Evolutionary conservation across 2,113 vertebrate species (phyloP).

Genomic region (Aepyceros melampus): DNA sequence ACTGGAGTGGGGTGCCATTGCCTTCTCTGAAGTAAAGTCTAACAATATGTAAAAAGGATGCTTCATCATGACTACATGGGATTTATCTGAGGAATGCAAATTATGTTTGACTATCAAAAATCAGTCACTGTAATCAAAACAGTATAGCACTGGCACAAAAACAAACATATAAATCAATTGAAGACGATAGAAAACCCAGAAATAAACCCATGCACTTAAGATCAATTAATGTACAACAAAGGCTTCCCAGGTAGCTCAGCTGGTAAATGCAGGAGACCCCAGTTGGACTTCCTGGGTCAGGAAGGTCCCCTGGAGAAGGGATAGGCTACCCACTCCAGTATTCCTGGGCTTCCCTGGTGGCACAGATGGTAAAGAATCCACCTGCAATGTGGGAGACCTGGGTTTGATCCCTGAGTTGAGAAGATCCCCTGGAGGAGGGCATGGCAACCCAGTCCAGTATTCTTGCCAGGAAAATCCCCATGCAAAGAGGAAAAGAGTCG

Average conservation of each 20-base stretch:
- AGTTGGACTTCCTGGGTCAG: neutral
- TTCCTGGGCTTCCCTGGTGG: neutral
- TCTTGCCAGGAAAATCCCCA: neutral
- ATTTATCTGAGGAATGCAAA: neutral
- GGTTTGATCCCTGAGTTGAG: neutral
- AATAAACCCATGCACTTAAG: neutral
- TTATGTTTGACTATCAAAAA: neutral
- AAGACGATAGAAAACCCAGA: neutral
- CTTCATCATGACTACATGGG: neutral
- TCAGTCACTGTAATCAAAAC: neutral
- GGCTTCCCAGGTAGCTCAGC: neutral
- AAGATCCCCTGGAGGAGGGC: neutral
- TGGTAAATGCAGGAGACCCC: neutral
- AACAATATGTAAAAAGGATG: neutral
- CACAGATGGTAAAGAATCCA: neutral
- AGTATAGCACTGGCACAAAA: neutral
- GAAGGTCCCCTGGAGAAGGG: neutral
- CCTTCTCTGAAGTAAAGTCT: neutral
- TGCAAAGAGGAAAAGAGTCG: neutral
- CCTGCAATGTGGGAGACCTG: neutral
- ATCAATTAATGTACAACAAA: neutral
- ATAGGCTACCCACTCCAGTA: neutral
- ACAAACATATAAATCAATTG: neutral
- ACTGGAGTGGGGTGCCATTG: too few species aligned
- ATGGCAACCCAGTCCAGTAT: neutral